Conservation (phyloP, 2,113 vertebrate species). For the Spheniscus mendiculus region DNA sequence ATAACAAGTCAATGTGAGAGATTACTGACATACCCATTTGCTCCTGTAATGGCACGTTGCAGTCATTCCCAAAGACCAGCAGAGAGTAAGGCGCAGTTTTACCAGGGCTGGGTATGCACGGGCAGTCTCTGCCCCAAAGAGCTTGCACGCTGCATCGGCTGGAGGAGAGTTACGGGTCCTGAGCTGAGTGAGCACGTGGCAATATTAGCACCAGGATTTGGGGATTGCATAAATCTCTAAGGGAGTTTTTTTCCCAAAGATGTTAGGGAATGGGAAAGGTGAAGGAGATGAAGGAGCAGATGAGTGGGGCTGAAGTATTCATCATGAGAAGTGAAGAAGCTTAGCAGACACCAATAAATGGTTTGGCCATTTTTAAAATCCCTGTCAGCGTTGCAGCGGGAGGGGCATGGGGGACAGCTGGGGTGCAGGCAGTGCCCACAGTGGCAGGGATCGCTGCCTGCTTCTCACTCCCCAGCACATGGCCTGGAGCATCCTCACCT, state of each 20-base stretch:
- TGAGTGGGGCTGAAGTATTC: not conserved
- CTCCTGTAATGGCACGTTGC: not conserved
- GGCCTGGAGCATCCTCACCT: not conserved
- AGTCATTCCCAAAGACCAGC: not conserved
- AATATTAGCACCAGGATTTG: not conserved
- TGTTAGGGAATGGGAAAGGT: not conserved
- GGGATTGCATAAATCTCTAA: not conserved
- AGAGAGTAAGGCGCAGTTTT: not conserved
- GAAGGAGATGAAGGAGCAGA: not conserved
- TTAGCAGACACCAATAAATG: not conserved
- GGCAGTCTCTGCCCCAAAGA: not conserved
- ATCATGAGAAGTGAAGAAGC: not conserved
- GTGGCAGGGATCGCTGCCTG: not conserved
- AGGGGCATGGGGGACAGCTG: not conserved
- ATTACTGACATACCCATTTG: not conserved
- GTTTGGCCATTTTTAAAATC: not conserved
- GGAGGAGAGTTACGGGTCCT: too few relatives aligned
- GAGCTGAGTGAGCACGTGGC: not conserved
- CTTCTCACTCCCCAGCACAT: not conserved
- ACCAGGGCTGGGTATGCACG: accelerated
- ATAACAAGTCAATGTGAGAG: not conserved
- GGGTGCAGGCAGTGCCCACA: not conserved
- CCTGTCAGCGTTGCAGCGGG: not conserved
- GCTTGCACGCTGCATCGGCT: accelerated
- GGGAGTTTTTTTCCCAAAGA: not conserved